phyloP scores from a whole-genome alignment of 1,140 invertebrate genomes.

The Hesperophylax magnus region DNA sequence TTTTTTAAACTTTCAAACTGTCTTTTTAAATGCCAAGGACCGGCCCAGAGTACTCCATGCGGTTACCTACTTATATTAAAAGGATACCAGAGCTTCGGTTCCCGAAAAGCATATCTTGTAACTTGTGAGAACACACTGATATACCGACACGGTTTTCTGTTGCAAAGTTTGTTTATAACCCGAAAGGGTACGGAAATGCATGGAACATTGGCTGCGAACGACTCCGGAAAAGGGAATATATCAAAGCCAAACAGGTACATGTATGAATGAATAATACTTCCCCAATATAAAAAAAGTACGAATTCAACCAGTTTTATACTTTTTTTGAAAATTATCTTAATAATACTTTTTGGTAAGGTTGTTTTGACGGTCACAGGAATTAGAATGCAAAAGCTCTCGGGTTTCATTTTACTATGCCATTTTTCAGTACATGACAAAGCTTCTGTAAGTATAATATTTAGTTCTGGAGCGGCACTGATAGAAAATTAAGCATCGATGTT shows the following conservation, averaged over 20 bases:
- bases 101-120: constrained; percentile 8
- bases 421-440: constrained; percentile 12
- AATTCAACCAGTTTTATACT: neutral
- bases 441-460: neutral
- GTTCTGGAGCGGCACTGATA: neutral
- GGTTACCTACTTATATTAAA: no score
- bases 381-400: constrained; percentile 14
- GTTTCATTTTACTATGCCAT: neutral
- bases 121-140: neutral
- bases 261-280: neutral
- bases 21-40: no score
- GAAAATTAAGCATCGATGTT: neutral
- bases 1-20: no score
- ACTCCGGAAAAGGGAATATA: constrained; percentile 42
- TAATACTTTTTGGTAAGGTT: neutral
- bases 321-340: neutral
- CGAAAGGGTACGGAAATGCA: constrained; percentile 55
- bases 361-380: neutral
- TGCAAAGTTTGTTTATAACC: constrained; percentile 56
- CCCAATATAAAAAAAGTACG: neutral
- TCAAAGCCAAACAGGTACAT: neutral
- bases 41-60: no score
- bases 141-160: constrained; percentile 48
- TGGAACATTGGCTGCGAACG: constrained; percentile 55
- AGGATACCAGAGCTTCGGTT: neutral